Percentiles rank a stretch among this genome's conserved stretches.
phyloP scores from a whole-genome alignment of 2,888 invertebrate species.

The Drosophila kanekoi region DNA sequence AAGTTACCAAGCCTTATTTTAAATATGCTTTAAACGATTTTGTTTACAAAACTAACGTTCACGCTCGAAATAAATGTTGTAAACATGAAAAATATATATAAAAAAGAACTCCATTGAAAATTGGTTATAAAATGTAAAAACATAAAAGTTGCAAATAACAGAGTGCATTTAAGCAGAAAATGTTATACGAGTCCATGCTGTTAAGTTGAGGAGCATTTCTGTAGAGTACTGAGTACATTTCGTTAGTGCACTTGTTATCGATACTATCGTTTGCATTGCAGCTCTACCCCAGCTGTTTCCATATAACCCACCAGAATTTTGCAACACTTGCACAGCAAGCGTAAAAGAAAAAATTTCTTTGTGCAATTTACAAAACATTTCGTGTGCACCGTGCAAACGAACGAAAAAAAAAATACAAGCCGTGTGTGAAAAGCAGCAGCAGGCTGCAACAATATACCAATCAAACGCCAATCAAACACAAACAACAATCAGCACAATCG shows the following conservation, averaged over 20 bases:
- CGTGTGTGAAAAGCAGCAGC: slow-evolving; percentile 57
- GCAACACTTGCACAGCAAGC: slow-evolving; percentile 58
- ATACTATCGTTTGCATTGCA: slow-evolving; percentile 40
- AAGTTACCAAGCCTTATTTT: slow-evolving; percentile 49
- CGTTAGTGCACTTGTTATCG: slow-evolving; percentile 18
- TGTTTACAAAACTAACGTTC: slow-evolving; percentile 29
- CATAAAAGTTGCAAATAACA: neutral
- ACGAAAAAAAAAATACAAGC: slow-evolving; percentile 22
- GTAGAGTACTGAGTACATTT: slow-evolving; percentile 15
- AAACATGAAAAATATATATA: slow-evolving; percentile 32
- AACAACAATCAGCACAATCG: slow-evolving; percentile 6
- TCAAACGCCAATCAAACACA: neutral
- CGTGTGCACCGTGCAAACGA: slow-evolving; percentile 28
- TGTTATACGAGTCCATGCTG: neutral
- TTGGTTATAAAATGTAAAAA: neutral
- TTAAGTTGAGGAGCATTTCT: slow-evolving; percentile 25
- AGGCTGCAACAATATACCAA: slow-evolving; percentile 34
- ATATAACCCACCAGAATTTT: slow-evolving; percentile 40
- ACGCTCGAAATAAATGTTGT: slow-evolving; percentile 65
- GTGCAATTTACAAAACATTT: slow-evolving; percentile 65
- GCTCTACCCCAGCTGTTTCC: slow-evolving; percentile 56
- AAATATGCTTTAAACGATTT: slow-evolving; percentile 25
- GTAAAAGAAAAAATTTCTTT: slow-evolving; percentile 68
- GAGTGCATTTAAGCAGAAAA: neutral
- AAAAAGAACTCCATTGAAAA: slow-evolving; percentile 2